Percentiles rank a stretch among this genome's conserved stretches.
Conservation (phyloP, 2,888 invertebrate species). For the Nipponacmea schrenckii region DNA sequence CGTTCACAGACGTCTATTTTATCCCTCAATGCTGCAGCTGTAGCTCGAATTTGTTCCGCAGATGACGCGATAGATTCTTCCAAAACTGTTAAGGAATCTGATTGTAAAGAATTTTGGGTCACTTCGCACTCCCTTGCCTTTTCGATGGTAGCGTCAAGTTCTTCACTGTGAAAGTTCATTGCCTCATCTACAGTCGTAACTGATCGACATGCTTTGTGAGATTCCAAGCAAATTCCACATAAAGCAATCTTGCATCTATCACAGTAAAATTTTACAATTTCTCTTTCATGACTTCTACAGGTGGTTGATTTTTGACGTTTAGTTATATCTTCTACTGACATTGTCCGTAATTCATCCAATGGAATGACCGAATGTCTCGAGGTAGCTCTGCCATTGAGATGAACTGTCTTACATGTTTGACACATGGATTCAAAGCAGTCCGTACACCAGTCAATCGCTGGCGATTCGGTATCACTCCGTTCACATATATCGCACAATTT, state of each 20-base stretch:
- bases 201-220: conserved; percentile 48
- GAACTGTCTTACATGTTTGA: conserved; percentile 46
- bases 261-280: conserved; percentile 47
- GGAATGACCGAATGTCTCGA: conserved; percentile 43
- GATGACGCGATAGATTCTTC: conserved; percentile 37
- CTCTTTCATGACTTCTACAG: conserved; percentile 45
- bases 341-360: conserved; percentile 43
- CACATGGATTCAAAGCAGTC: conserved; percentile 55
- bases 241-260: conserved; percentile 47
- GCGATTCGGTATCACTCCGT: conserved; percentile 33
- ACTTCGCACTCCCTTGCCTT: conserved; percentile 15
- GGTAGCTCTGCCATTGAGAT: conserved; percentile 46
- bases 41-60: conserved; percentile 40
- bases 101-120: background rate
- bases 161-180: conserved; percentile 41
- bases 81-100: background rate
- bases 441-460: conserved; percentile 50
- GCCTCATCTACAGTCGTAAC: conserved; percentile 51
- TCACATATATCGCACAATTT: conserved; percentile 51
- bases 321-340: conserved; percentile 46
- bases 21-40: conserved; percentile 42
- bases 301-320: conserved; percentile 45
- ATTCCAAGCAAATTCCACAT: conserved; percentile 52
- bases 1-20: conserved; percentile 43
- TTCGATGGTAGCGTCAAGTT: conserved; percentile 24